A percentile compares a stretch with the other conserved stretches of the same genome.
Conservation (phyloP, 2,113 vertebrate species). For the Cichladusa arquata region DNA sequence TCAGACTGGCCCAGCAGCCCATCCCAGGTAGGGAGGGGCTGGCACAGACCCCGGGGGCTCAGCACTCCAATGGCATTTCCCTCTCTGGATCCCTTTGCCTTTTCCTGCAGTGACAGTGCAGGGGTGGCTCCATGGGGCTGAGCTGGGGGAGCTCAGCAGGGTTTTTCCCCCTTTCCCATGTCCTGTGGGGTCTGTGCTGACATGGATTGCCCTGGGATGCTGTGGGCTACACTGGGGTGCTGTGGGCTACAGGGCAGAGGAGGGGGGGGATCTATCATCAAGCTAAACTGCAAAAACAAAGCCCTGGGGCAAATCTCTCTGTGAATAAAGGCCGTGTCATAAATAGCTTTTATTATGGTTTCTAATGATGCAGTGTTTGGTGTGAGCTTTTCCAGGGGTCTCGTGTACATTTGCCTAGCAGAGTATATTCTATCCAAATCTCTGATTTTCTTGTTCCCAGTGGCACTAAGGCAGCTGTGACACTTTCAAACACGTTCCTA, state of each 20-base stretch:
- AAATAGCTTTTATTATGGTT: slow-evolving; percentile 39
- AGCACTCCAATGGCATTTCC: background rate
- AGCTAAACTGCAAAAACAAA: background rate
- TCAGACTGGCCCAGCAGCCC: background rate
- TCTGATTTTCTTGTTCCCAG: background rate
- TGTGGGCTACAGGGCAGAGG: background rate
- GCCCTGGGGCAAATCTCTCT: background rate
- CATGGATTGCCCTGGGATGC: background rate
- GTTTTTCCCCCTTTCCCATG: background rate
- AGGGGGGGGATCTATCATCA: background rate
- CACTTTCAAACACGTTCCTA: background rate
- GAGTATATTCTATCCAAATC: background rate
- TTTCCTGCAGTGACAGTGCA: fast-evolving
- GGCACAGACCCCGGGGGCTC: fast-evolving
- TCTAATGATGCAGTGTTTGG: slow-evolving; percentile 33
- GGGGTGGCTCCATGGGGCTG: background rate
- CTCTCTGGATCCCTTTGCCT: background rate
- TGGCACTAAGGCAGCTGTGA: background rate
- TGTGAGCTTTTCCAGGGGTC: slow-evolving; percentile 53
- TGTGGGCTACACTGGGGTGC: background rate
- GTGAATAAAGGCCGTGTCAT: slow-evolving; percentile 36
- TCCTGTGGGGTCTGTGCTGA: background rate
- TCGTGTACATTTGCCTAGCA: background rate
- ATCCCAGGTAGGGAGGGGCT: background rate
- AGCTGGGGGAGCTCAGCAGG: background rate